A percentile compares a stretch with the other conserved stretches of the same genome.
phyloP scores from a whole-genome alignment of 2,888 invertebrate species.

The Caenorhabditis plicata region DNA sequence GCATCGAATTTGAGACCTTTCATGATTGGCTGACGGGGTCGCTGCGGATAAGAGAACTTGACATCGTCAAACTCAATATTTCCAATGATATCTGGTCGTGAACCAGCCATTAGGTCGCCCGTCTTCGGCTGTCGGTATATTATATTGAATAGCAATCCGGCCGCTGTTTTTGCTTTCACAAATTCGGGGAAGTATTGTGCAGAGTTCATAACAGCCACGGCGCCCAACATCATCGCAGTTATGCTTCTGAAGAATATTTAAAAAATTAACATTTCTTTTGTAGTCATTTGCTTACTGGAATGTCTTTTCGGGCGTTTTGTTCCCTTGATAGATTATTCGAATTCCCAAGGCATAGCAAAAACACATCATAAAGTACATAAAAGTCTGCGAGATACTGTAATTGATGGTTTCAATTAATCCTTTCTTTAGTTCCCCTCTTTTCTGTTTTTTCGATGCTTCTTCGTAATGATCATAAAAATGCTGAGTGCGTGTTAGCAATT shows the following conservation, averaged over 20 bases:
- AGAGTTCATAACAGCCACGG: slow-evolving; percentile 47
- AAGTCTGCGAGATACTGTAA: slow-evolving; percentile 44
- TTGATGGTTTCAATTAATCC: slow-evolving; percentile 31
- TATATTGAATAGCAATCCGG: slow-evolving; percentile 65
- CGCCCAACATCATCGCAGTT: slow-evolving; percentile 40
- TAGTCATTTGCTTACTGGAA: slow-evolving; percentile 54
- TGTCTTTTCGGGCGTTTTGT: slow-evolving; percentile 8
- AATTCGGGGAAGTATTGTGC: slow-evolving; percentile 66
- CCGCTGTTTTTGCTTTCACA: slow-evolving; percentile 67
- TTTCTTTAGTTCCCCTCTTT: slow-evolving; percentile 33
- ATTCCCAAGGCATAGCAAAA: slow-evolving; percentile 44
- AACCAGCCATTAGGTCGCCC: slow-evolving; percentile 55
- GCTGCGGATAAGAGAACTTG: slow-evolving; percentile 66
- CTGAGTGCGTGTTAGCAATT: slow-evolving; percentile 66
- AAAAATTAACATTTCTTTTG: slow-evolving; percentile 66
- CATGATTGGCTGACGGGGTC: slow-evolving; percentile 58
- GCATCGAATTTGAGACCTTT: slow-evolving; percentile 62
- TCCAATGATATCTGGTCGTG: slow-evolving; percentile 54
- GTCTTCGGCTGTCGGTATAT: slow-evolving; percentile 64
- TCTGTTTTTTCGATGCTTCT: slow-evolving; percentile 16
- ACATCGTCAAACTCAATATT: slow-evolving; percentile 65
- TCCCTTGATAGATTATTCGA: slow-evolving; percentile 31
- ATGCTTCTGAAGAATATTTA: slow-evolving; percentile 30
- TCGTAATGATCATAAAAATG: slow-evolving; percentile 64
- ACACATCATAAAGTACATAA: slow-evolving; percentile 45